These are phyloP conservation scores for Athene noctua DNA, from an alignment of 2,113 vertebrate genomes.

Conservation along the genomic window DNA sequence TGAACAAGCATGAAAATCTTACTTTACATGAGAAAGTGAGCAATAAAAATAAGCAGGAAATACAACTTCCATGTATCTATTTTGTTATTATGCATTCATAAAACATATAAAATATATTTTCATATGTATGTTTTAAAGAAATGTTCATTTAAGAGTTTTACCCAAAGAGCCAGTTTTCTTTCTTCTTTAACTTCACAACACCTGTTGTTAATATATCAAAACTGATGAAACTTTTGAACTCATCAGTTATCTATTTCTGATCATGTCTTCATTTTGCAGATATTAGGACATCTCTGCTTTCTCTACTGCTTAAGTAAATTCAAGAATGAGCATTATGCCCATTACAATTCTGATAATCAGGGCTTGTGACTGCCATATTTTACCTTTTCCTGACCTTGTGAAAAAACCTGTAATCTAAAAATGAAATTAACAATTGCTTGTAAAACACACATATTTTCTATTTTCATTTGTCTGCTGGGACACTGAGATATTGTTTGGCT, in stretches of 20 bases:
- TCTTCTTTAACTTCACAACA: background rate
- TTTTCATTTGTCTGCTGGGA: background rate
- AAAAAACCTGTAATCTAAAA: background rate
- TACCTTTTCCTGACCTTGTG: background rate
- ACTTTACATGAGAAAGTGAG: background rate
- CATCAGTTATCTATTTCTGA: background rate
- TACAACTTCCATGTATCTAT: background rate
- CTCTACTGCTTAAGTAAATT: background rate
- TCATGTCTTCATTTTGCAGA: background rate
- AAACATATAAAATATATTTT: background rate
- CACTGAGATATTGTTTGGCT: background rate
- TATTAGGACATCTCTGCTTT: background rate
- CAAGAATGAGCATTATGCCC: background rate
- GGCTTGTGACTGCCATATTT: background rate
- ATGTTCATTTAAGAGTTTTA: background rate
- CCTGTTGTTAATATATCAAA: background rate
- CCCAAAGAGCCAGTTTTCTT: background rate
- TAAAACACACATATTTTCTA: background rate
- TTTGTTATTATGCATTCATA: background rate
- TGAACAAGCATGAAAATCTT: background rate
- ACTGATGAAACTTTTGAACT: background rate
- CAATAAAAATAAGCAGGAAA: background rate
- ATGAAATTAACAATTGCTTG: background rate
- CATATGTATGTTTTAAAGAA: background rate
- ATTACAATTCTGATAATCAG: background rate